Base-by-base conservation (phyloP, 1,140 invertebrate genomes). In the Drosophila nigrodunni region DNA sequence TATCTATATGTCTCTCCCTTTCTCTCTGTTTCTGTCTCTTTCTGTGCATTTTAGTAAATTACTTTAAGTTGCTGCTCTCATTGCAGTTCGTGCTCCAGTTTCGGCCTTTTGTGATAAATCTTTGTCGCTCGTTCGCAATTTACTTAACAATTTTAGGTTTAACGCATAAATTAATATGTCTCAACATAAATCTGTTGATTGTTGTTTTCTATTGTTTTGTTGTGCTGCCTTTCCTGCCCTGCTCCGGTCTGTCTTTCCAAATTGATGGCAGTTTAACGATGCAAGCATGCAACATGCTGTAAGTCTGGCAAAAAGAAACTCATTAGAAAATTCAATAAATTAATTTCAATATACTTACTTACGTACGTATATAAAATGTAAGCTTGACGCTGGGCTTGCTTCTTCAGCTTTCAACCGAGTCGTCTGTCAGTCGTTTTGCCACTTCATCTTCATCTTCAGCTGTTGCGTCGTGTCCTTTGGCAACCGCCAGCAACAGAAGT, bases 281-380 rank as follows among this genome's bases (percentile, higher is more conserved):
- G 59, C 49, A 62, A 41, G 25, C 57, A 44, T 52, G 41, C 57
- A 54, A 46, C 47, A 55, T 54, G 43, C 11, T 37, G 52, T 21
- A 65, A 41, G 10, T 37, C 39, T 55, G 35, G 5, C 46, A 66
- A 76, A 81, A 77, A 77, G 65, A 67, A 77, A 67, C 83, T 87
- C 85, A 88, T 87, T 88, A 88, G 76, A 78, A 88, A 88, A 85
- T 88, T 88, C 83, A 80, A 88, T 88, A 87, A 87, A 88, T 87
- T 88, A 88, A 87, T 83, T 87, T 83, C 85, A 87, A 87, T 88
- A 86, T 7, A 64, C 21, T 58, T 30, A 15, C 39, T 6, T 37
- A 52, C 13, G 37, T 41, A 34, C 11, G 15, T 77, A 68, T 76
- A 80, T 88, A 74, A 72, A 88, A 72, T 88, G 82, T 70, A 50